Evolutionary conservation across 2,113 vertebrate species (phyloP).

Genomic region (Corythornis madagascariensis): DNA sequence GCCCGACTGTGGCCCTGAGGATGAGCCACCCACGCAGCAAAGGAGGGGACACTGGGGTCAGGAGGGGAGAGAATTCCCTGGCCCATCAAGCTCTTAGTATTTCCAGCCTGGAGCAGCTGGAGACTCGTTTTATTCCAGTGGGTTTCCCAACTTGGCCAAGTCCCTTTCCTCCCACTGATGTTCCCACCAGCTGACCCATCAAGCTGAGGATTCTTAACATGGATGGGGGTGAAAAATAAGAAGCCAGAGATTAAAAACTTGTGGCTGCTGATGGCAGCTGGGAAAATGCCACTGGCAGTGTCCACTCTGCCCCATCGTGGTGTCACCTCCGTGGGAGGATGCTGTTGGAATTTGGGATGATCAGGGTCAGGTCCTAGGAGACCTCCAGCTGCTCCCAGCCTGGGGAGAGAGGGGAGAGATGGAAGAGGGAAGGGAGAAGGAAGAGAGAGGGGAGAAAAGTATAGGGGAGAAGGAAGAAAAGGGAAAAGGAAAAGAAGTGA

Average conservation of each 20-base stretch:
- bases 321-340: neutral
- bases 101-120: neutral
- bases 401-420: neutral
- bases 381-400: neutral
- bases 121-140: neutral
- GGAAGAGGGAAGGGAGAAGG: too few relatives aligned
- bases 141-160: neutral
- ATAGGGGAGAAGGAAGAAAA: too few relatives aligned
- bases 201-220: neutral
- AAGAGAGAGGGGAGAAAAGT: too few relatives aligned
- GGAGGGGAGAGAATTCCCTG: rapidly evolving
- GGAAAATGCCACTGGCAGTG: neutral
- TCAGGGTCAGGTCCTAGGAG: neutral
- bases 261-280: neutral
- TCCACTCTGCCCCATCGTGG: neutral
- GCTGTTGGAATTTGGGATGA: neutral
- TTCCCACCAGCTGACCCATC: neutral
- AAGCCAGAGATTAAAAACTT: neutral
- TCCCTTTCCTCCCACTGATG: neutral
- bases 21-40: neutral
- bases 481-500: too few relatives aligned
- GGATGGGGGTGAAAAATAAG: rapidly evolving
- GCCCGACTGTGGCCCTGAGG: neutral
- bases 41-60: neutral
- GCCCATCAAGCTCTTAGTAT: rapidly evolving